phyloP scores from a whole-genome alignment of 2,888 invertebrate species.

The Eilema depressum region DNA sequence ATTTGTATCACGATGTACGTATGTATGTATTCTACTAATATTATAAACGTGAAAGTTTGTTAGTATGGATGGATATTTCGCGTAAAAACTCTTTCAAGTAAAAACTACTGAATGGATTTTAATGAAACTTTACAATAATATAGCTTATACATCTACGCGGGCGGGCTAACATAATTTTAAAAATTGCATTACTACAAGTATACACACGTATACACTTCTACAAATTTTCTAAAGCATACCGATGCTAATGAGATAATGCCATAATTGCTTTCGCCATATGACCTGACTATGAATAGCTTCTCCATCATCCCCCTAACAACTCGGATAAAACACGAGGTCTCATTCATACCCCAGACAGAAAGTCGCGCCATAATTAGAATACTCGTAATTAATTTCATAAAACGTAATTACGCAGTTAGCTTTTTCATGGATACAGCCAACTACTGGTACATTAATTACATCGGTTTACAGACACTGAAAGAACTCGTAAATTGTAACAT shows the following conservation, averaged over 20 bases:
- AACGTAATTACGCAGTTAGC: constrained; percentile 29
- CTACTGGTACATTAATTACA: constrained; percentile 66
- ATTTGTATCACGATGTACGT: no score
- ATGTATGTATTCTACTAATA: no score
- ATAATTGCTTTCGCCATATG: constrained; percentile 12
- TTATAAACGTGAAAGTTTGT: no score
- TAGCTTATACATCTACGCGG: no score
- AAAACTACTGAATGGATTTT: no score
- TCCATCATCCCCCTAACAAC: constrained; percentile 13
- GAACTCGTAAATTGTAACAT: constrained; percentile 81
- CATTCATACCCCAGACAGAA: constrained; percentile 21
- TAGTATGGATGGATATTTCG: no score
- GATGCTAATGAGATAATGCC: constrained; percentile 21
- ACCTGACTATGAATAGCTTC: constrained; percentile 14
- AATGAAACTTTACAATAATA: no score
- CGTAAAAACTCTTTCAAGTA: no score
- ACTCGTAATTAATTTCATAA: constrained; percentile 44
- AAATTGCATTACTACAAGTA: background rate
- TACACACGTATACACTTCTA: background rate
- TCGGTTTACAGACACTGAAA: constrained; percentile 76
- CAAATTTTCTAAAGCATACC: background rate
- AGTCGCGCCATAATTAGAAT: constrained; percentile 36
- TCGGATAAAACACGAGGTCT: constrained; percentile 9
- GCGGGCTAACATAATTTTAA: background rate
- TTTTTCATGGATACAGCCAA: constrained; percentile 30